Conservation (phyloP, 2,888 invertebrate genomes). For the Eristalis pertinax region DNA sequence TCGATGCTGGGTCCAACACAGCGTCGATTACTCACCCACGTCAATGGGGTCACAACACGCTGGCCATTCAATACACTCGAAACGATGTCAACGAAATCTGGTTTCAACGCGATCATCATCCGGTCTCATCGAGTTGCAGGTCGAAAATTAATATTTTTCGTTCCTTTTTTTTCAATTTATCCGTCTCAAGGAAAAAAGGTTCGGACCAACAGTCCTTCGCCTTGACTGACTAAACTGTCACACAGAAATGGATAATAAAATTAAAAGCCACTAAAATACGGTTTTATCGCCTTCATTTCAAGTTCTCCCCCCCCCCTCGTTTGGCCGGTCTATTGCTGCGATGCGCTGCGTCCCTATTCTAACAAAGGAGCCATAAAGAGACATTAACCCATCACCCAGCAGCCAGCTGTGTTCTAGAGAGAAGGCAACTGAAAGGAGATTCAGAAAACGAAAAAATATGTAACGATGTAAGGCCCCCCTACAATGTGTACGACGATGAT, state of each 20-base stretch:
- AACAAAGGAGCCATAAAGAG: conserved; percentile 52
- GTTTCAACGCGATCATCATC: background rate
- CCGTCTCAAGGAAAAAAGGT: background rate
- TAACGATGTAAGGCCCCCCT: conserved; percentile 27
- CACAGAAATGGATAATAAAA: conserved; percentile 6
- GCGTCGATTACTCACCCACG: background rate
- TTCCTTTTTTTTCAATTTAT: background rate
- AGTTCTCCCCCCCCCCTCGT: background rate
- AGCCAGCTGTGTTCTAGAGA: conserved; percentile 55
- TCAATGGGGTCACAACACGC: background rate
- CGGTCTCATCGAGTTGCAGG: background rate
- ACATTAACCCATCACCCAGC: conserved; percentile 43
- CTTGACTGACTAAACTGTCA: background rate
- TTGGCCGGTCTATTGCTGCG: background rate
- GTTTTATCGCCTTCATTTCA: conserved; percentile 46
- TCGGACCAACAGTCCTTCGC: background rate
- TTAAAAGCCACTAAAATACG: conserved; percentile 52
- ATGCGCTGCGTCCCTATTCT: conserved; percentile 28
- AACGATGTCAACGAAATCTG: background rate
- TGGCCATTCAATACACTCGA: background rate
- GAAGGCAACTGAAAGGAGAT: background rate
- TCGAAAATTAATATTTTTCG: background rate
- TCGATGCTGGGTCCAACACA: background rate
- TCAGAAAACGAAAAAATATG: background rate
- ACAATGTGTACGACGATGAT: conserved; percentile 33